These are phyloP conservation scores for Suricata suricatta DNA, from an alignment of 2,113 vertebrate species.

Conservation along the genomic window DNA sequence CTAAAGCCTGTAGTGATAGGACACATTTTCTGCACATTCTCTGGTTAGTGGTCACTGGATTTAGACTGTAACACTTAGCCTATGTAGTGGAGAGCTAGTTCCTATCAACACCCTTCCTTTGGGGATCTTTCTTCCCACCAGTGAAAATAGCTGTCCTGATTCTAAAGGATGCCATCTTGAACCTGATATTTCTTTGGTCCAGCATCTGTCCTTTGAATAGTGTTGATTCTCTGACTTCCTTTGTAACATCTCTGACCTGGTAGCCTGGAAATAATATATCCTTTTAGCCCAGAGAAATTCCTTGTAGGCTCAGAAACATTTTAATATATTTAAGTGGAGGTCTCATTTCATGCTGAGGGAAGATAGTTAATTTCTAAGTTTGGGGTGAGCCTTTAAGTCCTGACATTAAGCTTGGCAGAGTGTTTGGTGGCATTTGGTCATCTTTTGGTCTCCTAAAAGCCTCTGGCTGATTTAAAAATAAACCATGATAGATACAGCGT, in stretches of 20 bases:
- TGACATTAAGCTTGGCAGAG: conserved; percentile 44
- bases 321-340: conserved; percentile 6
- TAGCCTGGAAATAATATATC: background rate
- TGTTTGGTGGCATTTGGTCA: conserved; percentile 54
- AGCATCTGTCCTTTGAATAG: background rate
- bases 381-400: conserved; percentile 5
- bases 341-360: background rate
- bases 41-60: background rate
- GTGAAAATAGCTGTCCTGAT: background rate
- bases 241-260: conserved; percentile 4
- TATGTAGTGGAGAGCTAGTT: background rate
- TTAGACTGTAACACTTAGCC: background rate
- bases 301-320: background rate
- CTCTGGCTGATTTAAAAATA: conserved; percentile 73
- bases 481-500: conserved; percentile 67
- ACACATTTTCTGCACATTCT: background rate
- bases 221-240: background rate
- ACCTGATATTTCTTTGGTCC: background rate
- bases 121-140: background rate
- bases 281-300: background rate
- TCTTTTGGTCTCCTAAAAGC: conserved; percentile 69
- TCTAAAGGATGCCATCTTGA: background rate
- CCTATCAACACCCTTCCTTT: background rate
- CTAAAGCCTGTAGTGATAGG: background rate
- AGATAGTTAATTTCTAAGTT: conserved; percentile 33